Evolutionary conservation across 2,888 invertebrate species (phyloP), one percentile per base, ranked within the genome.

Genomic region (Agrotis exclamationis): DNA sequence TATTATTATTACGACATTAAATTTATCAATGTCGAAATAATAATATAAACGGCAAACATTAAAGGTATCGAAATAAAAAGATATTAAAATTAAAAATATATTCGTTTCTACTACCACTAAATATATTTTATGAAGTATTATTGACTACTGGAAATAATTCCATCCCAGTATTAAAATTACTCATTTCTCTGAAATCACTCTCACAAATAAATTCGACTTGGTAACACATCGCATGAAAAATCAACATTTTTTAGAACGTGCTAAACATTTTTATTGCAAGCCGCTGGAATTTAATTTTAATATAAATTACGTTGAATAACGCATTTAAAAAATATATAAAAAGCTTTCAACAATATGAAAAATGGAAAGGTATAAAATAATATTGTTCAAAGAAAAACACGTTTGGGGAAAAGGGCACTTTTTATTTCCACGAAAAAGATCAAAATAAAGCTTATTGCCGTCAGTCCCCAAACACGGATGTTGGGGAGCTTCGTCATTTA

Each of bases 381-480:
- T 48, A 74, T 63, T 60, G 80, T 81, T 81, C 63, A 77, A 76
- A 72, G 22, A 56, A 13, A 57, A 44, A 59, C 50, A 59, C 57
- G 44, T 74, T 65, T 64, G 39, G 24, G 56, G 54, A 47, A 70
- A 76, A 33, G 56, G 57, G 68, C 28, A 63, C 65, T 65, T 70
- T 83, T 85, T 80, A 76, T 72, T 69, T 58, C 18, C 16, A 39
- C 22, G 74, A 83, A 81, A 82, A 77, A 74, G 60, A 48, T 54
- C 58, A 73, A 58, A 70, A 74, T 80, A 81, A 73, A 72, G 64
- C 70, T 76, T 79, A 80, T 76, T 76, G 70, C 79, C 48, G 50
- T 69, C 69, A 59, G 56, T 58, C 54, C 63, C 60, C 45, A 24
- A 63, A 50, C 45, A 63, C 56, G 60, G 66, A 48, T 68, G 67